Percentiles rank a stretch among this genome's conserved stretches.
phyloP scores from a whole-genome alignment of 35 echinoderm and acorn worm genomes.

The Chiridota heheva region DNA sequence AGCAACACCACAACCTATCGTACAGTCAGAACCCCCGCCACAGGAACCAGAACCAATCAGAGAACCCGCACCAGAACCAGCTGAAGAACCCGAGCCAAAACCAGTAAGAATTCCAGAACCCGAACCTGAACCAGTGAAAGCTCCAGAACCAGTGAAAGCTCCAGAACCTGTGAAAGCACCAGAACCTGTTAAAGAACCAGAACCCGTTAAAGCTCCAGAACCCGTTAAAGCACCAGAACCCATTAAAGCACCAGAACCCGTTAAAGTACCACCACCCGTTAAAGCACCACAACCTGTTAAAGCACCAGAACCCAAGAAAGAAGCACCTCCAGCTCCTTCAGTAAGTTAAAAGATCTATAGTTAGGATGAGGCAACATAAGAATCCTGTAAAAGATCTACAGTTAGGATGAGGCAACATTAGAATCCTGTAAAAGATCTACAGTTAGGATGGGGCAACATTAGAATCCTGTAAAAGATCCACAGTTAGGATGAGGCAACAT shows the following conservation, averaged over 20 bases:
- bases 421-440: too few species aligned
- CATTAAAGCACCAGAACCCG: not conserved
- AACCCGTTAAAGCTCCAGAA: not conserved
- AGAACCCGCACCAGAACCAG: slow-evolving; percentile 56
- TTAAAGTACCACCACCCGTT: too few species aligned
- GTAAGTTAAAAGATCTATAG: not conserved
- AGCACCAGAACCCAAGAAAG: too few species aligned
- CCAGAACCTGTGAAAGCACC: slow-evolving; percentile 3
- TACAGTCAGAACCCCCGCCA: not conserved
- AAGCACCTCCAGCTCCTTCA: slow-evolving; percentile 17
- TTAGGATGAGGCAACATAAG: too few species aligned
- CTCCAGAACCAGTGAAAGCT: slow-evolving; percentile 19
- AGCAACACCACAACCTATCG: slow-evolving; percentile 32
- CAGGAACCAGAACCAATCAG: slow-evolving; percentile 43
- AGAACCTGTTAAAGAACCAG: slow-evolving; percentile 5
- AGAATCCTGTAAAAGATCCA: too few species aligned
- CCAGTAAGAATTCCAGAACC: slow-evolving; percentile 9
- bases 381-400: too few species aligned
- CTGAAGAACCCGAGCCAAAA: slow-evolving; percentile 31
- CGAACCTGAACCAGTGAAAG: not conserved
- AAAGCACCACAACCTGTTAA: too few species aligned
- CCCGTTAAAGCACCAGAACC: slow-evolving; percentile 25
- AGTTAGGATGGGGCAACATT: too few species aligned
- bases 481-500: too few species aligned
- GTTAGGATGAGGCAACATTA: too few species aligned